phyloP scores from a whole-genome alignment of 2,797 vertebrate species.

The Fistularia commersonii region DNA sequence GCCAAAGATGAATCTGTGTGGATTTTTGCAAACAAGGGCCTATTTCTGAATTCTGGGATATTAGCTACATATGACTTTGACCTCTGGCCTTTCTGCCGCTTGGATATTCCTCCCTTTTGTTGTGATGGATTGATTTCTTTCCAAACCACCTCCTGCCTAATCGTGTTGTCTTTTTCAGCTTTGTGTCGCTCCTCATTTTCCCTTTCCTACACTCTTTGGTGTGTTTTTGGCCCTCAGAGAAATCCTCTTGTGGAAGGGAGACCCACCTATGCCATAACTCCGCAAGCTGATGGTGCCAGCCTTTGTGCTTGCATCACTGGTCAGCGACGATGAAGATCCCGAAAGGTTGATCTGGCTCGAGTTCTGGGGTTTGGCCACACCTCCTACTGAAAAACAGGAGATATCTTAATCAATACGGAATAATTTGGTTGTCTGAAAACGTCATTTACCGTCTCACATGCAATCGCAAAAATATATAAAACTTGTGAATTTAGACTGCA shows the following conservation, averaged over 20 bases:
- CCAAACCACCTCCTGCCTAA: conserved; percentile 21
- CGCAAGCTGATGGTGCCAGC: conserved; percentile 76
- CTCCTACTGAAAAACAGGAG: conserved; percentile 70
- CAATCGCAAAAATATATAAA: too few relatives aligned
- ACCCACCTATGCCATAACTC: conserved; percentile 95
- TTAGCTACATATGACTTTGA: conserved; percentile 8
- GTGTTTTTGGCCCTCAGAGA: conserved; percentile 74
- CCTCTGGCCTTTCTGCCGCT: conserved; percentile 7
- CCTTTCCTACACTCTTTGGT: conserved; percentile 35
- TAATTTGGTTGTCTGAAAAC: too few relatives aligned
- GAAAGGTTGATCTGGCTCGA: conserved; percentile 84
- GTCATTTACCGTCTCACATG: too few relatives aligned
- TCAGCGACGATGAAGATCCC: conserved; percentile 85
- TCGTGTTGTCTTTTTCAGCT: not conserved
- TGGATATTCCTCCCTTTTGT: conserved; percentile 33
- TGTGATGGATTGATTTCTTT: conserved; percentile 23
- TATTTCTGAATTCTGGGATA: conserved; percentile 8
- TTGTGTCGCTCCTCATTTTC: conserved; percentile 10
- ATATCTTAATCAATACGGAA: not conserved
- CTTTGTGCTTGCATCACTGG: conserved; percentile 85
- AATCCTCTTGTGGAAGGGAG: conserved; percentile 86
- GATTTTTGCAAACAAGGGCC: not conserved
- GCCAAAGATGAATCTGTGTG: not conserved
- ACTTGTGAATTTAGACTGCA: too few relatives aligned
- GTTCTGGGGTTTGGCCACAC: conserved; percentile 76